Conservation (phyloP, 2,113 vertebrate genomes). For the Enhydra lutris region DNA sequence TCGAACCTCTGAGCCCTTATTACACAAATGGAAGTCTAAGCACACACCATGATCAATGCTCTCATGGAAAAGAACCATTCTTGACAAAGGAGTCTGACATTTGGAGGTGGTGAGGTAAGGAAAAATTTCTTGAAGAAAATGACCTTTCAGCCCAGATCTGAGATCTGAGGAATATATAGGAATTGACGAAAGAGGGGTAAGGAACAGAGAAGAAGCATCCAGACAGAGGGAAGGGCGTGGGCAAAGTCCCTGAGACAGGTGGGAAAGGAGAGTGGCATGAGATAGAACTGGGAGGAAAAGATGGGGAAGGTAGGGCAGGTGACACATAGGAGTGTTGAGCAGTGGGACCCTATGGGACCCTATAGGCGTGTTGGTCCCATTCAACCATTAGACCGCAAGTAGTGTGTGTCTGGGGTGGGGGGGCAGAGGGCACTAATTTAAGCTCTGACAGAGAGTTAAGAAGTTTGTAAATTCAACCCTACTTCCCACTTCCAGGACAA, state of each 20-base stretch:
- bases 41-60: background rate
- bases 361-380: background rate
- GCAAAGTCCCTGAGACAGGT: background rate
- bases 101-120: background rate
- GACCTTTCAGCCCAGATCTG: background rate
- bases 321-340: fast-evolving
- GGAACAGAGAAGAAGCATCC: background rate
- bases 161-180: background rate
- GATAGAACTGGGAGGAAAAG: background rate
- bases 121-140: background rate
- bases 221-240: background rate
- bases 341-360: no score
- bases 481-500: background rate
- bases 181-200: background rate
- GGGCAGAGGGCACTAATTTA: background rate
- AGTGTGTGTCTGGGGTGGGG: fast-evolving
- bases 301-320: background rate
- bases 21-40: background rate
- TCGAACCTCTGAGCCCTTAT: background rate
- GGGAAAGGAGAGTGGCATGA: background rate
- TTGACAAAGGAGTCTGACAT: background rate
- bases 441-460: background rate
- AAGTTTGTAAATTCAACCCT: background rate
- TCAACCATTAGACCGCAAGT: fast-evolving
- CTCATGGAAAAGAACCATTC: background rate